Conservation (phyloP, 1,140 invertebrate species). For the Sipha flava region DNA sequence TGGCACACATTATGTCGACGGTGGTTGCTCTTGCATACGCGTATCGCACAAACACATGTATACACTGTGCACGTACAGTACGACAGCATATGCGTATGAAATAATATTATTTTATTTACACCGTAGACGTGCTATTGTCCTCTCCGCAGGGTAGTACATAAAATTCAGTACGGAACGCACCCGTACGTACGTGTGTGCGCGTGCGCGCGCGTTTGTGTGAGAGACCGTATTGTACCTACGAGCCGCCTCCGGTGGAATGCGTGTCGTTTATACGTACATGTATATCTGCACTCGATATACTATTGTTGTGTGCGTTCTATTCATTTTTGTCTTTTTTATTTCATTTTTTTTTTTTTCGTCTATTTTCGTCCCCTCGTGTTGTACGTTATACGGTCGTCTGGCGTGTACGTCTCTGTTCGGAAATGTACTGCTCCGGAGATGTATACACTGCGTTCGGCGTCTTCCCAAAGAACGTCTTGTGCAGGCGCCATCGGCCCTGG, state of each 20-base stretch:
- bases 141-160: neutral
- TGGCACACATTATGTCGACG: too few relatives aligned
- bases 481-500: neutral
- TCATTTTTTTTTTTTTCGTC: neutral
- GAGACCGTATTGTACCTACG: too few relatives aligned
- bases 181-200: too few relatives aligned
- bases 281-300: neutral
- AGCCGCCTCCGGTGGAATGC: neutral
- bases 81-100: too few relatives aligned
- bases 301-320: neutral
- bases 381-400: too few relatives aligned
- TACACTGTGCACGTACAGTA: too few relatives aligned
- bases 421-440: neutral
- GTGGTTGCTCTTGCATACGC: too few relatives aligned
- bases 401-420: neutral
- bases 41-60: too few relatives aligned
- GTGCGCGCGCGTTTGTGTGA: too few relatives aligned
- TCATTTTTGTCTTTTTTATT: neutral
- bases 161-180: neutral
- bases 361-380: neutral
- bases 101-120: too few relatives aligned
- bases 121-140: neutral
- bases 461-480: too few relatives aligned
- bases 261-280: neutral
- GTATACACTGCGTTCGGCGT: too few relatives aligned